These are phyloP conservation scores for Centruroides sculpturatus DNA, from an alignment of 1,140 invertebrate genomes.

Conservation along the genomic window DNA sequence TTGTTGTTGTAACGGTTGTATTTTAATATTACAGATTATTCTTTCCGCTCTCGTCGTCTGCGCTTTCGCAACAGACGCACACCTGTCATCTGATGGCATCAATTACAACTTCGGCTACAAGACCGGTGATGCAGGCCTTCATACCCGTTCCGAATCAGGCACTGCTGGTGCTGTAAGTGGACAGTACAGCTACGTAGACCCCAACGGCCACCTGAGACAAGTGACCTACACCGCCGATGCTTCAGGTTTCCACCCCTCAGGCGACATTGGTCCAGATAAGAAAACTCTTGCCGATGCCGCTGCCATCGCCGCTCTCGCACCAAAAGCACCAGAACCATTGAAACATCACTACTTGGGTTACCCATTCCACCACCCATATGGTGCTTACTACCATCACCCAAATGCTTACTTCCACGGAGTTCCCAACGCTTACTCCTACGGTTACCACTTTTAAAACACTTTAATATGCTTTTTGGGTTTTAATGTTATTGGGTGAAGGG, in stretches of 20 bases:
- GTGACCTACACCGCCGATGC: conserved; percentile 62
- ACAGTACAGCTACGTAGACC: conserved; percentile 68
- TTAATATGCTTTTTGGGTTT: too few species aligned
- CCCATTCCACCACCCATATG: conserved; percentile 2
- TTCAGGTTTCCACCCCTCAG: conserved; percentile 30
- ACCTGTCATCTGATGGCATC: background rate
- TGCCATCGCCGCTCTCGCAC: conserved; percentile 14
- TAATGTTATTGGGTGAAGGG: too few species aligned
- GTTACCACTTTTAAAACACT: too few species aligned
- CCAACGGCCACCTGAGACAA: conserved; percentile 59
- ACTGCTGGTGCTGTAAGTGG: conserved; percentile 65
- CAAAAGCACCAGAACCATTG: conserved; percentile 10
- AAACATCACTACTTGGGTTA: conserved; percentile 1
- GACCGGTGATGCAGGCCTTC: conserved; percentile 14
- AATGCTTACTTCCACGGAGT: too few species aligned
- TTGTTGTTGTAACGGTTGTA: too few species aligned
- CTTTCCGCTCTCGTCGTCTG: background rate
- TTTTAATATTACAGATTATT: background rate
- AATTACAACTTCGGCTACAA: conserved; percentile 13
- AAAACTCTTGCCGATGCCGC: conserved; percentile 17
- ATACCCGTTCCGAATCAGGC: conserved; percentile 28
- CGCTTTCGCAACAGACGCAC: background rate
- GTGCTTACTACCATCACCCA: too few species aligned
- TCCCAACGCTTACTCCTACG: too few species aligned
- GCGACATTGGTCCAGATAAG: conserved; percentile 16